Conservation (phyloP, 2,113 vertebrate genomes). For the Eulacestoma nigropectus region DNA sequence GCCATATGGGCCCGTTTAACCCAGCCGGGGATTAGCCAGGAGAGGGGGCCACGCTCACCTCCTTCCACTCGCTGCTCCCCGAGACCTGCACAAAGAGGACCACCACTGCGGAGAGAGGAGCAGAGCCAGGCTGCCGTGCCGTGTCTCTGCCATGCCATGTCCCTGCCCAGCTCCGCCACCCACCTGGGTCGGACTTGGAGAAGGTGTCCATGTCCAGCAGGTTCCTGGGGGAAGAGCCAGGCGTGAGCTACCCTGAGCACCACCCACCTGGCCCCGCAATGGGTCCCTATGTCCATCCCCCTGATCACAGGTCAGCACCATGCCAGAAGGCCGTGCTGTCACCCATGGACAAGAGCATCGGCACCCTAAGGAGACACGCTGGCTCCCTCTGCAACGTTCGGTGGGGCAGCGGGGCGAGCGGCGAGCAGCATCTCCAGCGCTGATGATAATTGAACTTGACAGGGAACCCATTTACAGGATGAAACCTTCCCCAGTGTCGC, state of each 20-base stretch:
- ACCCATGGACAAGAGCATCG: background rate
- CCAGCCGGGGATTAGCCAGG: background rate
- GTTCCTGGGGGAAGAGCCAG: conserved; percentile 71
- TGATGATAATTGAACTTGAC: conserved; percentile 55
- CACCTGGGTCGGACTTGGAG: conserved; percentile 95
- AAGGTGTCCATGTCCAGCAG: conserved; percentile 94
- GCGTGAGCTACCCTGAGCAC: background rate
- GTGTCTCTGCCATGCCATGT: background rate
- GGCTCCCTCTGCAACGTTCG: background rate
- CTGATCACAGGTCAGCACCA: background rate
- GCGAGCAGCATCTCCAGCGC: background rate
- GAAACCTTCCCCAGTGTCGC: background rate
- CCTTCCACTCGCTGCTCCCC: conserved; percentile 83
- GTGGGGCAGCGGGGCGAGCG: background rate
- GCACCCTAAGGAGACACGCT: fast-evolving
- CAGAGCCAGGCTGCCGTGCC: background rate
- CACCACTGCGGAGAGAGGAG: conserved; percentile 73
- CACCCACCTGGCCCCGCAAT: background rate
- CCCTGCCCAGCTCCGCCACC: background rate
- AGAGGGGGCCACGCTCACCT: conserved; percentile 67
- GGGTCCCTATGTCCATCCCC: background rate
- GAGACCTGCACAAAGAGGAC: conserved; percentile 78
- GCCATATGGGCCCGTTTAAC: conserved; percentile 31
- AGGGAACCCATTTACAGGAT: conserved; percentile 48
- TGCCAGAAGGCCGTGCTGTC: background rate